Evolutionary conservation across 2,113 vertebrate species (phyloP).

Genomic region (Prionailurus viverrinus): DNA sequence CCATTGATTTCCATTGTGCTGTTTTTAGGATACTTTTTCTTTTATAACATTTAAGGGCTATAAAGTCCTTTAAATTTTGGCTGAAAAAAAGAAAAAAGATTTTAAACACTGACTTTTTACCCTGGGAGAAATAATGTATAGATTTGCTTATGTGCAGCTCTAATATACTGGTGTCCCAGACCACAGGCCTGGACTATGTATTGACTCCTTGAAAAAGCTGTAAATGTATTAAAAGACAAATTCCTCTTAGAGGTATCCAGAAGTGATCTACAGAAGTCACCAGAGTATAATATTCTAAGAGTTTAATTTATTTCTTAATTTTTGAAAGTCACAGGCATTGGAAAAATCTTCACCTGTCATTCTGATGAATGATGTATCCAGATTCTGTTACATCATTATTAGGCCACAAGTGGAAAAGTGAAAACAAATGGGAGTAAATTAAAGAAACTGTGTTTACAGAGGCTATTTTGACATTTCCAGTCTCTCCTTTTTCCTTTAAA

Average conservation of each 20-base stretch:
- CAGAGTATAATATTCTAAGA: background rate
- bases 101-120: background rate
- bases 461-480: background rate
- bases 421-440: constrained; percentile 48
- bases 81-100: background rate
- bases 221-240: background rate
- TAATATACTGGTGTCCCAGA: background rate
- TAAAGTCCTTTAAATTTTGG: constrained; percentile 12
- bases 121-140: background rate
- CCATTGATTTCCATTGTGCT: background rate
- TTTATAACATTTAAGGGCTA: background rate
- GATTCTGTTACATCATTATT: background rate
- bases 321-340: background rate
- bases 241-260: background rate
- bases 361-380: background rate
- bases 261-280: background rate
- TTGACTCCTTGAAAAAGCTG: background rate
- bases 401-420: constrained; percentile 30
- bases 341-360: background rate
- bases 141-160: background rate
- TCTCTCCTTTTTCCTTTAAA: background rate
- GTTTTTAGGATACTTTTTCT: background rate
- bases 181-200: background rate
- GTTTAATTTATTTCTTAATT: background rate
- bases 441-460: constrained; percentile 11